Evolutionary conservation across 2,113 vertebrate species (phyloP).

Genomic region (Nanorana parkeri): DNA sequence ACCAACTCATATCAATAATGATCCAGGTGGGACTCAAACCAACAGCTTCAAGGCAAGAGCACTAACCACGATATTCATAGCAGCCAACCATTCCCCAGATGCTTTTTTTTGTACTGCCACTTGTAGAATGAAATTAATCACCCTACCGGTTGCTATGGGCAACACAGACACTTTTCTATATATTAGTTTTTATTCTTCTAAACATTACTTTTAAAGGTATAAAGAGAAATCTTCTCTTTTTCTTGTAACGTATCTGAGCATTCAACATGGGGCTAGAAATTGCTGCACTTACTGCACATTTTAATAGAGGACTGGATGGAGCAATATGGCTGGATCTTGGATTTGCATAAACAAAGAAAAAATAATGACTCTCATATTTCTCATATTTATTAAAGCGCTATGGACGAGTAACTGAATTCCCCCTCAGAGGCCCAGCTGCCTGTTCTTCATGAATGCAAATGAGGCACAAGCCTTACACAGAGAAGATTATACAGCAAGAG

Average conservation of each 20-base stretch:
- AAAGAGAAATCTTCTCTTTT: background rate
- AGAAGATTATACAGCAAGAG: conserved; percentile 4
- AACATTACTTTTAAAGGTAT: background rate
- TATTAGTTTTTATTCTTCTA: background rate
- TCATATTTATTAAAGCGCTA: conserved; percentile 53
- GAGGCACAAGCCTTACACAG: conserved; percentile 3
- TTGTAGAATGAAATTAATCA: too few relatives aligned
- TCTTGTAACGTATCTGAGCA: conserved; percentile 18
- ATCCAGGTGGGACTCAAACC: too few relatives aligned
- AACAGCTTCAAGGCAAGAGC: too few relatives aligned
- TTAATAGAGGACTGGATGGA: conserved; percentile 32
- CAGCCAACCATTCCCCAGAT: too few relatives aligned
- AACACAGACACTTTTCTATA: too few relatives aligned
- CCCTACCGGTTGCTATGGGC: too few relatives aligned
- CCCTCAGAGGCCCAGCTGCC: conserved; percentile 35
- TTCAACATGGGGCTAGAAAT: conserved; percentile 10
- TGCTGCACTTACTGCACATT: conserved; percentile 33
- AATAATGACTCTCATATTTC: conserved; percentile 54
- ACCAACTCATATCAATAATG: too few relatives aligned
- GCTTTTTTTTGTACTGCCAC: too few relatives aligned
- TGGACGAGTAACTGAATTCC: conserved; percentile 54
- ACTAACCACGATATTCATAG: too few relatives aligned
- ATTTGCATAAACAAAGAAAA: conserved; percentile 54
- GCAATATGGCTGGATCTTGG: conserved; percentile 42
- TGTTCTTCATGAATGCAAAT: conserved; percentile 48